Percentiles rank a stretch among this genome's conserved stretches.
Evolutionary conservation across 2,797 vertebrate species (phyloP).

Genomic region (Bovichtus diacanthus): DNA sequence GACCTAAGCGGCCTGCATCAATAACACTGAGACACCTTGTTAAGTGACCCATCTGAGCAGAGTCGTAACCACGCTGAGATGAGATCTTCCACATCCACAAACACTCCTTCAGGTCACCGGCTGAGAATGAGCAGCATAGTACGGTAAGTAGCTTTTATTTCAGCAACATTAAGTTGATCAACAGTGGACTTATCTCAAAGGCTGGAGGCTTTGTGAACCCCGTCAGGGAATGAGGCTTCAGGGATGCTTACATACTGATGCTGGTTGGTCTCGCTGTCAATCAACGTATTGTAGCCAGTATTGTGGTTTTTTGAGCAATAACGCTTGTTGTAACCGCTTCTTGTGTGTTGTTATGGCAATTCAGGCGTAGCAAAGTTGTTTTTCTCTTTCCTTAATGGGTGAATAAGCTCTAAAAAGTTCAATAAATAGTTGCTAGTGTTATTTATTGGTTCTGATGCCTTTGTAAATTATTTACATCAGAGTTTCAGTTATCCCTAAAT

Average conservation of each 20-base stretch:
- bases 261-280: background rate
- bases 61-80: conserved; percentile 1
- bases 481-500: too few species aligned
- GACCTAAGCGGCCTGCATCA: conserved; percentile 31
- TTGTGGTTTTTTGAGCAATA: background rate
- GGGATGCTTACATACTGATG: background rate
- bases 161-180: background rate
- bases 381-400: background rate
- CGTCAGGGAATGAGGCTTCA: background rate
- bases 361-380: background rate
- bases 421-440: background rate
- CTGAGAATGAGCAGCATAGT: conserved; percentile 7
- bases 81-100: conserved; percentile 20
- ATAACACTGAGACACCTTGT: conserved; percentile 26
- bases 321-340: background rate
- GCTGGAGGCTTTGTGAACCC: background rate
- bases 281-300: background rate
- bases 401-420: background rate
- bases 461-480: background rate
- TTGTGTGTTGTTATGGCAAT: background rate
- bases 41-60: conserved; percentile 45
- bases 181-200: background rate
- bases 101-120: conserved; percentile 31
- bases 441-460: background rate
- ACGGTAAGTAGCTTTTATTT: conserved; percentile 32